Evolutionary conservation across 2,113 vertebrate genomes (phyloP), one percentile per base, ranked within the genome.

Genomic region (Geococcyx californianus): DNA sequence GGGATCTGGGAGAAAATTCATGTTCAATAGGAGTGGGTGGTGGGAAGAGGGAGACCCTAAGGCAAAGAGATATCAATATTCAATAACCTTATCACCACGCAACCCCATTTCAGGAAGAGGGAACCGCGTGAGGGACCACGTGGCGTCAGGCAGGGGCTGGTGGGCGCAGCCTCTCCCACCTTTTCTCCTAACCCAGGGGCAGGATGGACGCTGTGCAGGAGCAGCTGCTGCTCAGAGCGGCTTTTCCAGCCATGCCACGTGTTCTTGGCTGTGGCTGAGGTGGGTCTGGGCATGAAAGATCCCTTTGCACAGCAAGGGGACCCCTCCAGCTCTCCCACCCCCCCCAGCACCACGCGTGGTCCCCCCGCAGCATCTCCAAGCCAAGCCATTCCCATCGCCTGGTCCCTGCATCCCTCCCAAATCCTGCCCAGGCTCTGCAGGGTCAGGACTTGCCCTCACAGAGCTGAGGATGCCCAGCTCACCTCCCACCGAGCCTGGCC

Each of bases 1-100:
- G 5, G 82, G 29, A 90, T 85, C 92, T 86, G 64, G 76, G 87
- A 88, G 85, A 84, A 94, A 76, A 93, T 94, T 92, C 89, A 96
- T 97, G 95, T 95, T 96, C 88, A 93, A 95, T 93, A 87, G 68
- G 55, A 88, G 87, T 51, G 73, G 88, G 90, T 0, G 60, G 80
- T 20, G 26, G 55, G 56, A 83, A 90, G 78, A 84, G 21, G 68
- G 49, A 94, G 90, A 88, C 76, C 94, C 88, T 34, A 49, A 90
- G 85, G 94, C 92, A 81, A 69, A 49, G 70, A 70, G 62, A 55
- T 45, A 67, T n/a, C n/a, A n/a, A n/a, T 84, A 38, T 86, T 84
- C 51, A 81, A 84, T 70, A 87, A 84, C 33, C 10, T 18, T 58
- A 76, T 2, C 31, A 31, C 26, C 56, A 54, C 5, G 2, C 84